Conservation (phyloP, 2,797 vertebrate genomes). For the Aviceda leuphotes region DNA sequence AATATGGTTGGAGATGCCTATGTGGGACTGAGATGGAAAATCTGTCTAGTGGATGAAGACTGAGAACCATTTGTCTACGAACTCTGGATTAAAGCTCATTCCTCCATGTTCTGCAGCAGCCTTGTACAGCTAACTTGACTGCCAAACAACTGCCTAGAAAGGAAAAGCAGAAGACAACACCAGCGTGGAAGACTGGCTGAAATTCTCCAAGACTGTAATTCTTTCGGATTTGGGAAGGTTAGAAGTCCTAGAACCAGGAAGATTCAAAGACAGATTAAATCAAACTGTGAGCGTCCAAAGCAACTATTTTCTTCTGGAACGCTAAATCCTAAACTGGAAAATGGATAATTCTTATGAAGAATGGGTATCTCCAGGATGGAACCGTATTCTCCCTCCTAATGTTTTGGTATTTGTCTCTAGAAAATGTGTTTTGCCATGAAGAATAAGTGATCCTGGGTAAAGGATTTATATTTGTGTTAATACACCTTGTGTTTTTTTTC, state of each 20-base stretch:
- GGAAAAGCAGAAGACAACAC: not conserved
- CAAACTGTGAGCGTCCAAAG: slow-evolving; percentile 54
- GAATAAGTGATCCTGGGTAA: slow-evolving; percentile 83
- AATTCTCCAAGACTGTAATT: slow-evolving; percentile 65
- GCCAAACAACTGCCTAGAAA: slow-evolving; percentile 39
- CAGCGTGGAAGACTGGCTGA: slow-evolving; percentile 48
- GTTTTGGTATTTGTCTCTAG: slow-evolving; percentile 79
- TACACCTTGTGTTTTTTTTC: slow-evolving; percentile 87
- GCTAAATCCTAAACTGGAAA: slow-evolving; percentile 49
- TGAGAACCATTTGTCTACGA: slow-evolving; percentile 37
- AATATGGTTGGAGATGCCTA: slow-evolving; percentile 2
- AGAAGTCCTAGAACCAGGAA: slow-evolving; percentile 50
- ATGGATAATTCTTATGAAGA: slow-evolving; percentile 67
- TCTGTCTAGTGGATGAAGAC: slow-evolving; percentile 67
- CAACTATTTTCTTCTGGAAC: slow-evolving; percentile 38
- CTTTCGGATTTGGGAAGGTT: slow-evolving; percentile 61
- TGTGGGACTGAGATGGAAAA: slow-evolving; percentile 67
- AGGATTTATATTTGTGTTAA: slow-evolving; percentile 94
- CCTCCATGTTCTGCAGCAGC: slow-evolving; percentile 18
- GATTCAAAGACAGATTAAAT: slow-evolving; percentile 53
- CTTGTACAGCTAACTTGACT: slow-evolving; percentile 44
- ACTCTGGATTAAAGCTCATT: slow-evolving; percentile 47
- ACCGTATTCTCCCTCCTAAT: slow-evolving; percentile 64
- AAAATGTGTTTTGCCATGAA: slow-evolving; percentile 80
- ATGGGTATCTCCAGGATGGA: slow-evolving; percentile 69